Conservation (phyloP, 2,797 vertebrate species). For the Dipus sagitta region DNA sequence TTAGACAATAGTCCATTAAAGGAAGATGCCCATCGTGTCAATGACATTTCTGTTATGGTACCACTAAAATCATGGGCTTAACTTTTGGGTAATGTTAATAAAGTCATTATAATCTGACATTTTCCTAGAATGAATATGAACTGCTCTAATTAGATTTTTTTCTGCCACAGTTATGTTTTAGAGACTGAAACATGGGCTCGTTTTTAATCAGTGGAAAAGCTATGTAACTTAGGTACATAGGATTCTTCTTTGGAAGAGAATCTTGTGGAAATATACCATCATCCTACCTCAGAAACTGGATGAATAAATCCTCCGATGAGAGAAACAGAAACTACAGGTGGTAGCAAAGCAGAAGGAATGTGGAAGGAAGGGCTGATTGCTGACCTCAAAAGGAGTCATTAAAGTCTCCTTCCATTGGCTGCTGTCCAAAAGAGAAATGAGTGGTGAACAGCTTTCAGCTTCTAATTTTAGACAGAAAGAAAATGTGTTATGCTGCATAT, state of each 20-base stretch:
- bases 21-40: not conserved
- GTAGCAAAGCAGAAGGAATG: not conserved
- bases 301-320: not conserved
- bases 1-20: not conserved
- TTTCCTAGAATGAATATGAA: conserved; percentile 23
- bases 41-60: not conserved
- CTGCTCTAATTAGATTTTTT: conserved; percentile 5
- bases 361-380: not conserved
- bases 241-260: conserved; percentile 12
- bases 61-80: conserved; percentile 2
- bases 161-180: not conserved
- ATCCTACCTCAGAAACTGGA: not conserved
- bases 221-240: not conserved
- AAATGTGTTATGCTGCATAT: not conserved
- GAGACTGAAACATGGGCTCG: not conserved
- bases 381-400: conserved; percentile 21
- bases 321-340: conserved; percentile 49
- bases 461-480: conserved; percentile 38
- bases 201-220: conserved; percentile 49
- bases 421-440: conserved; percentile 40
- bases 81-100: not conserved
- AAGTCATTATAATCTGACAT: not conserved
- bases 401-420: not conserved
- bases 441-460: not conserved
- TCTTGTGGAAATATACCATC: not conserved